Evolutionary conservation across 2,113 vertebrate genomes (phyloP), one percentile per base, ranked within the genome.

Genomic region (Agapornis roseicollis): DNA sequence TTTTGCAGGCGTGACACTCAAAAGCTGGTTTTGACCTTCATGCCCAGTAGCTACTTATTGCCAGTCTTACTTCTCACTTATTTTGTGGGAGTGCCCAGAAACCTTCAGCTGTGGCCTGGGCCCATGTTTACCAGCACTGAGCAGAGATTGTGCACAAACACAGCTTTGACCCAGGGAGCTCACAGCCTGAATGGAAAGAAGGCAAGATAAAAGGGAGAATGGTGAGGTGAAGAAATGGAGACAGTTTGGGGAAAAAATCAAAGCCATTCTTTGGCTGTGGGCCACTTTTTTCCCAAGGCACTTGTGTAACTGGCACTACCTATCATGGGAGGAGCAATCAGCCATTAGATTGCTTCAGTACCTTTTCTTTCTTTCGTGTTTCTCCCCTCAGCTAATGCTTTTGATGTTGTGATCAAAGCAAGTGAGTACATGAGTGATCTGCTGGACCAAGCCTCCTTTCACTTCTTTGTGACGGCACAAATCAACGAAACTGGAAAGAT

Each of bases 361-460:
- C 24, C 55, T 83, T 60, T 60, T 86, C 85, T 86, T 56, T 28
- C 23, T 49, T 91, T 63, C 90, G 44, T 50, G 17, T 91, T 73
- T 95, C 55, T 96, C 77, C 77, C 56, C n/a, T 86, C 97, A 99
- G 99, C 78, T 85, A 97, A 94, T 28, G 96, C 94, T 79, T 97
- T 98, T 10, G 85, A 98, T 35, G 93, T 99, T 60, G 17, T 65
- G 42, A 95, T 99, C 46, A 95, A 94, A 80, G 96, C 98, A 0
- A 96, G 96, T 0, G 98, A 98, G 65, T 99, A 99, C 97, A 97
- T 99, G 98, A 97, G 71, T 46, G 95, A 98, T 19, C 98, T 99
- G 95, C 97, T 99, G 96, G 99, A 99, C 66, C 99, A 99, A 97
- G 98, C 98, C 12, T 98, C 98, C 93, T 98, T 99, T 47, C 97